phyloP scores from a whole-genome alignment of 2,888 invertebrate species.

The Troides aeacus region DNA sequence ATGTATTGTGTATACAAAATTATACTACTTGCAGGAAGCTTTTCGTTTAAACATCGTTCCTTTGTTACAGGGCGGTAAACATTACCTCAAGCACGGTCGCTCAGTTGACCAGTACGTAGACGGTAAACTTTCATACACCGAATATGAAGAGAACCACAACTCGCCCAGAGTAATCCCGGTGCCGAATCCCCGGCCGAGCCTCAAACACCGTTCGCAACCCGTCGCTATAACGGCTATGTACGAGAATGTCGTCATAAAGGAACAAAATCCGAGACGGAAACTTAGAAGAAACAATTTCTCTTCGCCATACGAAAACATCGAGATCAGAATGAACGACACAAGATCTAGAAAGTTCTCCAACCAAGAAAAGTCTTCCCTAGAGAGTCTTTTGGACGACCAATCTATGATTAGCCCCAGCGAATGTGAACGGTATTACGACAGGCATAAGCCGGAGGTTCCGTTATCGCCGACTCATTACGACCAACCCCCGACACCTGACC shows the following conservation, averaged over 20 bases:
- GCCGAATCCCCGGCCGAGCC: slow-evolving; percentile 69
- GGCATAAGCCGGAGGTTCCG: slow-evolving; percentile 80
- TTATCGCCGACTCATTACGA: slow-evolving; percentile 93
- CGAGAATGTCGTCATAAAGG: slow-evolving; percentile 85
- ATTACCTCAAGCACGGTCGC: slow-evolving; percentile 84
- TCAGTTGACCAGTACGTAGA: slow-evolving; percentile 90
- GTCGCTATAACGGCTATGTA: slow-evolving; percentile 87
- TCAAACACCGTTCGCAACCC: slow-evolving; percentile 80
- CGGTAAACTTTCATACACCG: slow-evolving; percentile 79
- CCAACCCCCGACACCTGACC: slow-evolving; percentile 96
- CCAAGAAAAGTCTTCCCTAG: slow-evolving; percentile 78
- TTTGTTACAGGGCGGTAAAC: slow-evolving; percentile 76
- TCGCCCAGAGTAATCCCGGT: slow-evolving; percentile 68
- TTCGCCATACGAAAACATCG: slow-evolving; percentile 82
- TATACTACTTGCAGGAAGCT: too few species aligned
- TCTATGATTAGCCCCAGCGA: slow-evolving; percentile 76
- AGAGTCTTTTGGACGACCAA: slow-evolving; percentile 81
- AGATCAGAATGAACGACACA: slow-evolving; percentile 70
- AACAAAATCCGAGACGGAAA: slow-evolving; percentile 86
- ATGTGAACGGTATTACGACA: slow-evolving; percentile 68
- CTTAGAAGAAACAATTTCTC: slow-evolving; percentile 81
- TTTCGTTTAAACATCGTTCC: not conserved
- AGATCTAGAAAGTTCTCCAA: slow-evolving; percentile 73
- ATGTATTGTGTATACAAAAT: too few species aligned
- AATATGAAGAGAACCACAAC: slow-evolving; percentile 75